These are phyloP conservation scores for Pristionchus mayeri DNA, from an alignment of 2,888 invertebrate species.

Conservation along the genomic window DNA sequence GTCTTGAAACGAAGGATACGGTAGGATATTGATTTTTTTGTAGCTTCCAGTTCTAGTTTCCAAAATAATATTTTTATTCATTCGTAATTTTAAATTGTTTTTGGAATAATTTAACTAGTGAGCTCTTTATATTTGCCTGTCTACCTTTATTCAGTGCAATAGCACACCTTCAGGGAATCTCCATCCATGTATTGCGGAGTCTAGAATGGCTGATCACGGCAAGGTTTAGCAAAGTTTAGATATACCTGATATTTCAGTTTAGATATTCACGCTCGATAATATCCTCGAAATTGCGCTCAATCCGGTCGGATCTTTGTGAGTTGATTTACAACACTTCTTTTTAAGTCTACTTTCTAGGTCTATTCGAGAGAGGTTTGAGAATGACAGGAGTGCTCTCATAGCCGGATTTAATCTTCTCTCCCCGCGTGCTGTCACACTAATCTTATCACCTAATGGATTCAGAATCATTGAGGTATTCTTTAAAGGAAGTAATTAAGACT, in stretches of 20 bases:
- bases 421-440: neutral
- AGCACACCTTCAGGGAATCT: too few relatives aligned
- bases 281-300: neutral
- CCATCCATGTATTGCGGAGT: too few relatives aligned
- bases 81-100: too few relatives aligned
- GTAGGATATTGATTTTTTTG: too few relatives aligned
- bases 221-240: too few relatives aligned
- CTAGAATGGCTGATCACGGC: too few relatives aligned
- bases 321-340: neutral
- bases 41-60: too few relatives aligned
- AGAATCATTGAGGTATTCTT: neutral
- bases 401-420: neutral
- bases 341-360: neutral
- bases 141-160: too few relatives aligned
- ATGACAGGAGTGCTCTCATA: neutral
- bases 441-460: conserved; percentile 12
- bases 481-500: neutral
- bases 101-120: too few relatives aligned
- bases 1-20: too few relatives aligned
- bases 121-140: too few relatives aligned
- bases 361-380: neutral
- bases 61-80: too few relatives aligned
- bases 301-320: conserved; percentile 22
- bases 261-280: neutral
- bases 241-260: neutral